Evolutionary conservation across 2,888 invertebrate species (phyloP), one percentile per base, ranked within the genome.

Genomic region (Platycheirus albimanus): DNA sequence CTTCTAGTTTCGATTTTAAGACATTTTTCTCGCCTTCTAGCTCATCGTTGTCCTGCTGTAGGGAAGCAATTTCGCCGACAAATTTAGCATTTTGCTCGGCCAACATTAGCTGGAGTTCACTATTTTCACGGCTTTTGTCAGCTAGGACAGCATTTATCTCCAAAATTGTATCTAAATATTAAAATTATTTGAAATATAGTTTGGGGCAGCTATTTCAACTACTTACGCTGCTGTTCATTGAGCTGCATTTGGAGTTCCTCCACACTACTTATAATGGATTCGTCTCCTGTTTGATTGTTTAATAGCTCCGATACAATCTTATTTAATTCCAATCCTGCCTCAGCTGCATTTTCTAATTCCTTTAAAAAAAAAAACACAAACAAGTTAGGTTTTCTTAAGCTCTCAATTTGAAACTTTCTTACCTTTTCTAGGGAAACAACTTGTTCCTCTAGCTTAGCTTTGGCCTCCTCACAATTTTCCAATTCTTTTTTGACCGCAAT

Each of bases 291-390:
- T 84, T 96, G 95, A 72, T 95, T 94, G 76, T 92, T 93, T 61
- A 95, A 89, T 85, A 94, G 92, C 86, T 94, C 94, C 0, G 94
- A 91, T 30, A 95, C 90, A 92, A 95, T 94, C 87, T 92, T 91
- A 87, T 95, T 94, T 56, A 95, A 89, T 89, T 96, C 96, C 85
- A 96, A 91, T 47, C 94, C 95, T 6, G 96, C 95, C 86, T 96
- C 95, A 0, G 96, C 95, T 0, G 96, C 95, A 87, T 94, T 94
- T 89, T 96, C 96, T 45, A 96, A 92, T 87, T 96, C 93, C 88
- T 93, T 87, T 20, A 67, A 67, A 51, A 17, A 58, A 49, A 38
- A 75, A 58, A 0, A 51, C 6, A 24, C 24, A 24, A 24, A 24
- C 24, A 24, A 24, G 24, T 24, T 6, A 24, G 3, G 24, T 24